These are phyloP conservation scores for Artemia sinica DNA, from an alignment of 2,888 invertebrate species.

Conservation along the genomic window DNA sequence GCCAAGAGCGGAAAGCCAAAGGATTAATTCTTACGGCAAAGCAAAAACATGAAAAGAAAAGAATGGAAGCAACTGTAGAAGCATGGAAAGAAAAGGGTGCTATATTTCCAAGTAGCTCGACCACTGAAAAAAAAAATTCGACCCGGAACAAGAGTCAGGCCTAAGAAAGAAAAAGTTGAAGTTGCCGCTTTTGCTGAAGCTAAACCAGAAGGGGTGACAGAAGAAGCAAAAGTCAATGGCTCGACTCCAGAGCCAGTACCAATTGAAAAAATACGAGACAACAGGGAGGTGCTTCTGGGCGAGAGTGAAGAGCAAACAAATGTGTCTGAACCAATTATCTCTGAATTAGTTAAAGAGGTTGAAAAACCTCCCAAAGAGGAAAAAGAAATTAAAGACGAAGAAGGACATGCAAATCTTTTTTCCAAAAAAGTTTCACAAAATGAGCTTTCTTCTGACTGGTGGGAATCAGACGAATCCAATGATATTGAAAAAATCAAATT, in stretches of 20 bases:
- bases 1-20: slow-evolving; percentile 74
- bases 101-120: slow-evolving; percentile 39
- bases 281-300: slow-evolving; percentile 54
- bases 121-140: slow-evolving; percentile 34
- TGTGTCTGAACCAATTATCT: background rate
- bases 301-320: slow-evolving; percentile 38
- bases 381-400: slow-evolving; percentile 19
- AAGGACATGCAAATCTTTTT: background rate
- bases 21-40: slow-evolving; percentile 90
- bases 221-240: background rate
- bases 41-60: slow-evolving; percentile 78
- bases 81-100: slow-evolving; percentile 73
- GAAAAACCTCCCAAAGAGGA: too few relatives aligned
- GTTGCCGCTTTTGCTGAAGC: slow-evolving; percentile 23
- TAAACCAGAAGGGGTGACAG: slow-evolving; percentile 17
- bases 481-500: slow-evolving; percentile 36
- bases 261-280: slow-evolving; percentile 48
- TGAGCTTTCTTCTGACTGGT: slow-evolving; percentile 19
- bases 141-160: slow-evolving; percentile 54
- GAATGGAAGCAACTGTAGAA: slow-evolving; percentile 69
- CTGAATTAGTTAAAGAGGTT: too few relatives aligned
- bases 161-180: slow-evolving; percentile 48
- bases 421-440: slow-evolving; percentile 19
- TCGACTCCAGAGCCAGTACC: slow-evolving; percentile 25
- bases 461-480: slow-evolving; percentile 38